These are phyloP conservation scores for Malthinus flaveolus DNA, from an alignment of 2,888 invertebrate species.

Conservation along the genomic window DNA sequence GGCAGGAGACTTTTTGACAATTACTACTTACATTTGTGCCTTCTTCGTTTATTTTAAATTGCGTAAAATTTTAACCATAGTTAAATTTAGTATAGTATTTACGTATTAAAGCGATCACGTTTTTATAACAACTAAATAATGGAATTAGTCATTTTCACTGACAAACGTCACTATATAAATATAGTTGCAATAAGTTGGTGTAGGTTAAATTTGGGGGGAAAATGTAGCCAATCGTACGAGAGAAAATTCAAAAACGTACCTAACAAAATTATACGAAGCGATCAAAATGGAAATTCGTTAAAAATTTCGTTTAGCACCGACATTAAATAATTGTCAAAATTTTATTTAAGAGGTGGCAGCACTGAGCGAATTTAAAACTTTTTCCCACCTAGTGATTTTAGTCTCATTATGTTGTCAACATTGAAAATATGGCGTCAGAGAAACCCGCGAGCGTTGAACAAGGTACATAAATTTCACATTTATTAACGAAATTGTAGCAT, in stretches of 20 bases:
- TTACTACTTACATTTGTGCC: not conserved
- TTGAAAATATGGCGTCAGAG: conserved; percentile 67
- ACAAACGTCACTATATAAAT: conserved; percentile 35
- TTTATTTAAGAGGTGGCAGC: no score
- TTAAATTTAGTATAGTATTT: conserved; percentile 24
- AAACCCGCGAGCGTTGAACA: conserved; percentile 65
- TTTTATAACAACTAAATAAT: conserved; percentile 29
- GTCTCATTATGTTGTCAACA: conserved; percentile 40
- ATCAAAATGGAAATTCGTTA: no score
- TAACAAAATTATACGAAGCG: no score
- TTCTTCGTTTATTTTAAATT: not conserved
- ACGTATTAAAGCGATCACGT: conserved; percentile 12
- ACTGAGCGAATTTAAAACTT: no score
- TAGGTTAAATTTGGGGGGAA: conserved; percentile 32
- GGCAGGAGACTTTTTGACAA: no score
- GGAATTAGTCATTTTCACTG: conserved; percentile 35
- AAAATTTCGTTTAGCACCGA: no score
- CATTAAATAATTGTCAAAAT: no score
- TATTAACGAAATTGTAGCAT: not conserved
- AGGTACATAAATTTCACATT: conserved; percentile 56
- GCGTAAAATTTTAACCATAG: conserved; percentile 2
- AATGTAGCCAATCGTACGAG: conserved; percentile 10
- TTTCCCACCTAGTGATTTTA: conserved; percentile 5
- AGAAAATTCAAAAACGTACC: not conserved
- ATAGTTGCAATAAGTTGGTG: conserved; percentile 10